These are phyloP conservation scores for Cerceris ruficornis DNA, from an alignment of 2,888 invertebrate species.

Conservation along the genomic window DNA sequence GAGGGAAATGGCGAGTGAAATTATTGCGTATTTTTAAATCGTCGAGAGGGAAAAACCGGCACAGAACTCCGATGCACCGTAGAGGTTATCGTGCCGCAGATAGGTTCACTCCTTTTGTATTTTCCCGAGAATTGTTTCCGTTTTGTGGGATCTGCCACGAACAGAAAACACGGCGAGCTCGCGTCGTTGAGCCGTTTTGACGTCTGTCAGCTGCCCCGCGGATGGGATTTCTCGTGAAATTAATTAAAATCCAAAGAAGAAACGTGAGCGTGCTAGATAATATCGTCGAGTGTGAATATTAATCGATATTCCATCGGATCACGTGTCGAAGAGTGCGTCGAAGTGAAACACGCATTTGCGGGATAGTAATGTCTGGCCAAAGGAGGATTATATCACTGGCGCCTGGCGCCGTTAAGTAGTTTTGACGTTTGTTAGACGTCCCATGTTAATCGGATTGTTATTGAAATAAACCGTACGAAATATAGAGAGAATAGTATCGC, in stretches of 20 bases:
- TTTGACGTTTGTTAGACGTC: neutral
- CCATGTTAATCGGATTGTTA: no score
- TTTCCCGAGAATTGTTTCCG: conserved; percentile 33
- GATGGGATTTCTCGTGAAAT: conserved; percentile 37
- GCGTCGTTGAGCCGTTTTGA: conserved; percentile 40
- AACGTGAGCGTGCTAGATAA: conserved; percentile 11
- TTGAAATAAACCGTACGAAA: no score
- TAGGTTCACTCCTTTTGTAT: conserved; percentile 23
- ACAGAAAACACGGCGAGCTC: conserved; percentile 31
- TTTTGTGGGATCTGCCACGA: conserved; percentile 34
- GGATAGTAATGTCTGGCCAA: neutral
- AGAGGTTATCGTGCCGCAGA: conserved; percentile 23
- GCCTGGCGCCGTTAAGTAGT: neutral
- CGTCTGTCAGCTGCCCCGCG: conserved; percentile 28
- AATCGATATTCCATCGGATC: neutral
- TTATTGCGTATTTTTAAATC: neutral
- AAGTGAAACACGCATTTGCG: neutral
- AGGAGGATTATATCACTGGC: neutral
- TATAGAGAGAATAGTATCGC: no score
- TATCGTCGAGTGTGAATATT: conserved; percentile 4
- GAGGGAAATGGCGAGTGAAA: neutral
- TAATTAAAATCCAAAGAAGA: conserved; percentile 34
- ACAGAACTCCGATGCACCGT: conserved; percentile 16
- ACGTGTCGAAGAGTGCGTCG: neutral
- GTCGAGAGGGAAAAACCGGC: conserved; percentile 66